These are phyloP conservation scores for Periophthalmus modestus DNA, from an alignment of 2,113 vertebrate species.

Conservation along the genomic window DNA sequence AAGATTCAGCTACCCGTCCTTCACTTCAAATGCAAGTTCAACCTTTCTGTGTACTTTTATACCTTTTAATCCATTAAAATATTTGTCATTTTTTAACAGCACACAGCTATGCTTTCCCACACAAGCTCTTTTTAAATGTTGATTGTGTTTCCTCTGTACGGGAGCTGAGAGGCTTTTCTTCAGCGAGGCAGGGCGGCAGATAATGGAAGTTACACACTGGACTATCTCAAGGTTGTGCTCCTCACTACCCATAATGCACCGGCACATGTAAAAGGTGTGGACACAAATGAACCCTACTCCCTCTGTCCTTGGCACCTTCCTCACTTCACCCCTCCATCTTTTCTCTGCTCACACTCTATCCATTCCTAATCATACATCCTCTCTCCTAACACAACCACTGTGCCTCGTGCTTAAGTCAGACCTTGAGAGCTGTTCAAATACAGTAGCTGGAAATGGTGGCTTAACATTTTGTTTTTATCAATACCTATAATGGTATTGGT, in stretches of 20 bases:
- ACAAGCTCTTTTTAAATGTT: background rate
- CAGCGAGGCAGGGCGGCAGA: slow-evolving; percentile 40
- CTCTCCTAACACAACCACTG: background rate
- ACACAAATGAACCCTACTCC: slow-evolving; percentile 41
- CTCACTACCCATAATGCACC: slow-evolving; percentile 15
- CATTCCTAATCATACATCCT: slow-evolving; percentile 24
- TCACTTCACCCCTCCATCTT: slow-evolving; percentile 18
- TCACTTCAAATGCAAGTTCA: background rate
- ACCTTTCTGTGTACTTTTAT: background rate
- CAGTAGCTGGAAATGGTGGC: slow-evolving; percentile 12
- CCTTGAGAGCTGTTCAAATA: slow-evolving; percentile 31
- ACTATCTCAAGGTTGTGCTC: slow-evolving; percentile 43
- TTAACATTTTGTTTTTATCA: slow-evolving; percentile 15
- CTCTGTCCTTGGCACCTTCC: slow-evolving; percentile 19
- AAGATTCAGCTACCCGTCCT: background rate
- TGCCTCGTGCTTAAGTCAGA: slow-evolving; percentile 30
- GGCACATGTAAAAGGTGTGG: slow-evolving; percentile 29
- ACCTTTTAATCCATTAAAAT: background rate
- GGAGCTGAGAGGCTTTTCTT: slow-evolving; percentile 21
- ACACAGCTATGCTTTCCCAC: background rate
- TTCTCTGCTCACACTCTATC: background rate
- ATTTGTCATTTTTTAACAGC: background rate
- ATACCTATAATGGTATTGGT: slow-evolving; percentile 15
- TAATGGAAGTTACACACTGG: slow-evolving; percentile 45
- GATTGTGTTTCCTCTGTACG: slow-evolving; percentile 16